A percentile compares a stretch with the other conserved stretches of the same genome.
These are phyloP conservation scores for Scaptodrosophila latifasciaeformis DNA, from an alignment of 2,888 invertebrate genomes.

Conservation along the genomic window DNA sequence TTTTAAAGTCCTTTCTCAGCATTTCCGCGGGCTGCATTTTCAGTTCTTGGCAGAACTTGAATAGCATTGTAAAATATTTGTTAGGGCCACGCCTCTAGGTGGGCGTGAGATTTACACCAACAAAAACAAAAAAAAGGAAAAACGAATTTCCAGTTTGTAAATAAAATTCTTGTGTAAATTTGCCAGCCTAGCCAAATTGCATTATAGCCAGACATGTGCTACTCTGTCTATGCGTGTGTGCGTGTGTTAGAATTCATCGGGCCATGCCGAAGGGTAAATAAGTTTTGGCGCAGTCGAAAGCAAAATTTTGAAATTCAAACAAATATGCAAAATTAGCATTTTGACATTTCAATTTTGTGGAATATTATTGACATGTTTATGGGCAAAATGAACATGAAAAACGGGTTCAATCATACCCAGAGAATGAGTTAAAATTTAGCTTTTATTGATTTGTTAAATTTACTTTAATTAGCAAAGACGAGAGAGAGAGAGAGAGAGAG, in stretches of 20 bases:
- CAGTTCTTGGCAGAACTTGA: too few species aligned
- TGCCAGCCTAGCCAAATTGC: constrained; percentile 53
- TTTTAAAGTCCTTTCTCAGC: too few species aligned
- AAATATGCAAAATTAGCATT: constrained; percentile 64
- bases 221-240: neutral
- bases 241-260: neutral
- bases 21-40: too few species aligned
- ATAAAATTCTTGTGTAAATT: constrained; percentile 49
- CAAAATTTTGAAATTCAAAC: constrained; percentile 38
- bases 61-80: constrained; percentile 5
- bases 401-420: neutral
- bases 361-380: constrained; percentile 62
- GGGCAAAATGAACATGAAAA: neutral
- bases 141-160: too few species aligned
- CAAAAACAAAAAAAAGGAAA: too few species aligned
- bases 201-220: constrained; percentile 21
- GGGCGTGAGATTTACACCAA: too few species aligned
- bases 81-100: neutral
- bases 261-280: neutral
- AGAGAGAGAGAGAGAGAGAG: constrained; percentile 3
- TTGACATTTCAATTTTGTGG: constrained; percentile 62
- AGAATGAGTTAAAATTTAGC: too few species aligned
- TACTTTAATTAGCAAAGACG: constrained; percentile 57
- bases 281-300: neutral
- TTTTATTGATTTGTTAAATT: constrained; percentile 52